Evolutionary conservation across 1,140 invertebrate species (phyloP), one percentile per base, ranked within the genome.

Genomic region (Epicauta chinensis): DNA sequence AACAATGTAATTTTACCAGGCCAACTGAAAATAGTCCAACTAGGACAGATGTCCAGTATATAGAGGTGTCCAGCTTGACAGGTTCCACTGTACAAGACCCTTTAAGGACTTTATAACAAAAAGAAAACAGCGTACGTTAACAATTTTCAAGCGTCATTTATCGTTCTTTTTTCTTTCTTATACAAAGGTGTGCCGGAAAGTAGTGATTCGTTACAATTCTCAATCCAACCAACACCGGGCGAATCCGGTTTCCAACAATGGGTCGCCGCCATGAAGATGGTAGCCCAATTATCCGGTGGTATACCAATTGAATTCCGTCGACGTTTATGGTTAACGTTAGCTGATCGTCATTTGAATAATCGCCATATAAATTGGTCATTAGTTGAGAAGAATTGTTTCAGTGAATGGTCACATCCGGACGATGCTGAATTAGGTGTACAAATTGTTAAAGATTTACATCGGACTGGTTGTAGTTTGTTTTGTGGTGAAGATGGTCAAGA

Each of bases 231-330:
- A 57, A 81, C 74, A 69, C 80, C 66, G 40, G 81, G 75, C 66
- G 86, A 80, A 70, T 77, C 77, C 40, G 89, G 89, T 55, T 94
- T 91, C 65, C 79, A 77, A 53, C 92, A 97, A 79, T 98, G 95
- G 95, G 80, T 91, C 56, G 89, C 93, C 69, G 95, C 93, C 13
- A 97, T 98, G 93, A 89, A 91, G 71, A 91, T 96, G 77, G 92
- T 97, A 5, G 90, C 91, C 11, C 82, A 91, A 55, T 76, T 97
- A 45, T 91, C 92, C 2, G 89, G 90, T 55, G 94, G 94, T 9
- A 91, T 97, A 29, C 95, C 95, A 0, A 76, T 82, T 11, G 92
- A 96, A 70, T 96, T 97, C 73, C 77, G 93, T 35, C 57, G 61
- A 15, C 55, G 63, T 89, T 73, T 97, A 60, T 97, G 94, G 94